Evolutionary conservation across 2,888 invertebrate species (phyloP).

Genomic region (Dorcus hopei): DNA sequence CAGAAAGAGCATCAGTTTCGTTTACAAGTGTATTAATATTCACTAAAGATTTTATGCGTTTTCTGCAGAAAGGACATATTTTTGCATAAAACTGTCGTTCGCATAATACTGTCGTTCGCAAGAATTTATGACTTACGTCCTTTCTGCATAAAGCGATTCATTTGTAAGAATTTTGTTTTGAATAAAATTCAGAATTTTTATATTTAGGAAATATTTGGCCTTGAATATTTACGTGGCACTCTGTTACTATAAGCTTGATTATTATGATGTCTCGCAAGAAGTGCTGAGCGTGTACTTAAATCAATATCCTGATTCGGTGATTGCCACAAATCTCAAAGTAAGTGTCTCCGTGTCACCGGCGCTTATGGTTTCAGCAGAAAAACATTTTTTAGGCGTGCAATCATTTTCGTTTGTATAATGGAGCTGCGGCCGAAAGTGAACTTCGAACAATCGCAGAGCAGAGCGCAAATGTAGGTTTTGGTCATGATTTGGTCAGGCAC

Average conservation of each 20-base stretch:
- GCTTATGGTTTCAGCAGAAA: no score
- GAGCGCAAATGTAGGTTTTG: constrained; percentile 71
- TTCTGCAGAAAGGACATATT: no score
- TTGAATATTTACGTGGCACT: constrained; percentile 95
- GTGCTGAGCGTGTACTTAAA: constrained; percentile 91
- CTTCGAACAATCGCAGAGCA: constrained; percentile 74
- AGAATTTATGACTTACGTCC: no score
- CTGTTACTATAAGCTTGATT: constrained; percentile 98
- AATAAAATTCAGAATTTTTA: neutral
- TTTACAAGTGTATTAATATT: no score
- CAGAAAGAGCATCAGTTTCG: no score
- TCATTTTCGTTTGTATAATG: constrained; percentile 84
- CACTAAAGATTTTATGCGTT: no score
- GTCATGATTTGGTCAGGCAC: constrained; percentile 89
- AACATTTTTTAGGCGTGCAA: constrained; percentile 63
- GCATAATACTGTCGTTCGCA: no score
- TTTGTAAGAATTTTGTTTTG: neutral
- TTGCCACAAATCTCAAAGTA: constrained; percentile 90
- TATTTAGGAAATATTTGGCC: constrained; percentile 79
- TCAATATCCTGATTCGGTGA: constrained; percentile 88
- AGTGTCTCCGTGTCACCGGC: constrained; percentile 3
- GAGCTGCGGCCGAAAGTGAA: constrained; percentile 91
- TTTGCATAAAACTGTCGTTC: no score
- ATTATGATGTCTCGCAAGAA: constrained; percentile 97
- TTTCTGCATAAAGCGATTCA: no score